Evolutionary conservation across 2,888 invertebrate genomes (phyloP).

Genomic region (Rhamphomyia laevipes): DNA sequence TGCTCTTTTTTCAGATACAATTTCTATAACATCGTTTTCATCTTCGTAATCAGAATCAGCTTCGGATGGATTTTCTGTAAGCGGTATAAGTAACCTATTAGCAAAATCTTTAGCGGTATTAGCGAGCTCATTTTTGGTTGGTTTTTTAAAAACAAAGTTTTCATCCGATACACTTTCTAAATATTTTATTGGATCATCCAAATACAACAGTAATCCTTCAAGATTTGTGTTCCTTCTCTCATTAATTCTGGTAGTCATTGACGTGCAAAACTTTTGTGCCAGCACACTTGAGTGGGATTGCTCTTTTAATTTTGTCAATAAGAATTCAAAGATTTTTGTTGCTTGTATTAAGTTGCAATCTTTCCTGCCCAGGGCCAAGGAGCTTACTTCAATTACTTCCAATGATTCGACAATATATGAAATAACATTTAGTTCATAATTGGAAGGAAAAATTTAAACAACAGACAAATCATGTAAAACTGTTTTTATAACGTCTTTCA

Average conservation of each 20-base stretch:
- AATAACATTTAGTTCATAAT: neutral
- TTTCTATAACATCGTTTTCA: neutral
- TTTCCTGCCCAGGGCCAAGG: neutral
- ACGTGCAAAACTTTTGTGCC: neutral
- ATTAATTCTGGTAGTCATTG: neutral
- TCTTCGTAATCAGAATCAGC: neutral
- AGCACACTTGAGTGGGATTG: neutral
- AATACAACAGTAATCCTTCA: neutral
- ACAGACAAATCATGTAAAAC: neutral
- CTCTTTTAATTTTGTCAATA: neutral
- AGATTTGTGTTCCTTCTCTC: neutral
- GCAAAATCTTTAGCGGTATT: neutral
- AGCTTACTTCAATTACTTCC: neutral
- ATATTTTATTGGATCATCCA: neutral
- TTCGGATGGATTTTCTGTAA: constrained; percentile 7
- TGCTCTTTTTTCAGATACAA: constrained; percentile 1
- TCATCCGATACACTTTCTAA: neutral
- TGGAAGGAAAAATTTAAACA: neutral
- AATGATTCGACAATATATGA: neutral
- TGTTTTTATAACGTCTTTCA: neutral
- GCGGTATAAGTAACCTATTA: neutral
- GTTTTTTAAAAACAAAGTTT: neutral
- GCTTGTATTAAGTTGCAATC: neutral
- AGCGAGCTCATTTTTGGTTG: neutral
- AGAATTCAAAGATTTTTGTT: neutral